phyloP scores from a whole-genome alignment of 2,113 vertebrate genomes.

The Brevimyrus niger region DNA sequence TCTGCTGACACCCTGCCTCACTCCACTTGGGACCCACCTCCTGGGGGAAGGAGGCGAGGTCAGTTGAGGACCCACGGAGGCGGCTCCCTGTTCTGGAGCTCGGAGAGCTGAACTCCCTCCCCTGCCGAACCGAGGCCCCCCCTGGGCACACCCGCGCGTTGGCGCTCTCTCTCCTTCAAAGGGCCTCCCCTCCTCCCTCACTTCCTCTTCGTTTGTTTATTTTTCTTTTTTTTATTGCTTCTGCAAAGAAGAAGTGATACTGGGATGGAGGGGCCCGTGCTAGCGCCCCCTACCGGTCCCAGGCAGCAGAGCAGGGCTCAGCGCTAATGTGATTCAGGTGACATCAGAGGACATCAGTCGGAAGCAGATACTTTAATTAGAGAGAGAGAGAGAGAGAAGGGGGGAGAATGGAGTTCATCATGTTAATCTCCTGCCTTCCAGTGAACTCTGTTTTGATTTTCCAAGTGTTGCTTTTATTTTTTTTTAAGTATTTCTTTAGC shows the following conservation, averaged over 20 bases:
- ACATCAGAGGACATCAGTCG: not conserved
- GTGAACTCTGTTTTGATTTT: conserved; percentile 32
- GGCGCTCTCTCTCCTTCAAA: not conserved
- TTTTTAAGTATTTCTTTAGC: conserved; percentile 14
- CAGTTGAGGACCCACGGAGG: not conserved
- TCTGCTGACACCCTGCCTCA: not conserved
- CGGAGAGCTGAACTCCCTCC: not conserved
- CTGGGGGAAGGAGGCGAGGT: not conserved
- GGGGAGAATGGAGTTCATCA: conserved; percentile 6
- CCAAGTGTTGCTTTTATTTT: conserved; percentile 5
- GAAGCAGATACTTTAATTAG: conserved; percentile 35
- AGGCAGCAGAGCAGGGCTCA: not conserved
- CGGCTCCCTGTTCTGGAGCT: not conserved
- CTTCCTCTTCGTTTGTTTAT: not conserved
- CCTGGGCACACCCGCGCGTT: not conserved
- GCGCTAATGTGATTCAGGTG: not conserved
- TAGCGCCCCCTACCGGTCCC: not conserved
- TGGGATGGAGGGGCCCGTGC: not conserved
- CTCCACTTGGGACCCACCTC: not conserved
- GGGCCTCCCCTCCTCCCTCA: not conserved
- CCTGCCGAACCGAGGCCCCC: not conserved
- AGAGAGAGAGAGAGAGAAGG: no score
- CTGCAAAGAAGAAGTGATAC: not conserved
- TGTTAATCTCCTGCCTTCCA: conserved; percentile 30
- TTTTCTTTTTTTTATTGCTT: not conserved